Conservation (phyloP, 2,113 vertebrate species). For the Narcine bancroftii region DNA sequence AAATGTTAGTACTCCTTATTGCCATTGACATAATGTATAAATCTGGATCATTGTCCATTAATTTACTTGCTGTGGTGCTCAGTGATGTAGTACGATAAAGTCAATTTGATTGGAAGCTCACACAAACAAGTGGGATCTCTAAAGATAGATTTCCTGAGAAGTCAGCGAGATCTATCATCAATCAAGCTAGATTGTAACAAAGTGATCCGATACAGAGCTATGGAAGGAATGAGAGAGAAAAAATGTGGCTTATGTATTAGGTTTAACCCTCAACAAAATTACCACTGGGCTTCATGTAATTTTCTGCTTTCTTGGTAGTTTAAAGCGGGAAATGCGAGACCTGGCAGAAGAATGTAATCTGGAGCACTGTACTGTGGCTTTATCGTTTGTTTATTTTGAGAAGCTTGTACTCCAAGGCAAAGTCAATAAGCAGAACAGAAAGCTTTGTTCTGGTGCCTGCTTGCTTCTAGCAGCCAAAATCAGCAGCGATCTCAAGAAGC, state of each 20-base stretch:
- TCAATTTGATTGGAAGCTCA: neutral
- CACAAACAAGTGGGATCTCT: neutral
- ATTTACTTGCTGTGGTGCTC: neutral
- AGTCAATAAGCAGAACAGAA: slow-evolving; percentile 95
- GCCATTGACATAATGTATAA: neutral
- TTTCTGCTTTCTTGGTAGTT: slow-evolving; percentile 51
- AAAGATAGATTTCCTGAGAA: neutral
- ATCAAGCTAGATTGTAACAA: neutral
- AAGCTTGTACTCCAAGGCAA: slow-evolving; percentile 90
- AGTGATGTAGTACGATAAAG: neutral
- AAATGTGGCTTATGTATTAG: neutral
- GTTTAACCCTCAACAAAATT: neutral
- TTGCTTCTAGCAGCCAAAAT: slow-evolving; percentile 92
- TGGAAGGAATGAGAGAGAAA: neutral
- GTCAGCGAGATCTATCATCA: neutral
- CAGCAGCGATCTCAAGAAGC: slow-evolving; percentile 91
- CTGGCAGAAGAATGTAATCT: slow-evolving; percentile 77
- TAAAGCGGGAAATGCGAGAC: slow-evolving; percentile 84
- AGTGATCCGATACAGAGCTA: neutral
- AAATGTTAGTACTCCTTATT: neutral
- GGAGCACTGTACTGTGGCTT: slow-evolving; percentile 83
- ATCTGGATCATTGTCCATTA: neutral
- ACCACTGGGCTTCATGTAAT: neutral
- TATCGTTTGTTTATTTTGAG: slow-evolving; percentile 97
- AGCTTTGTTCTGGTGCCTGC: slow-evolving; percentile 86